phyloP scores from a whole-genome alignment of 2,113 vertebrate genomes.

The Heliornis fulica region DNA sequence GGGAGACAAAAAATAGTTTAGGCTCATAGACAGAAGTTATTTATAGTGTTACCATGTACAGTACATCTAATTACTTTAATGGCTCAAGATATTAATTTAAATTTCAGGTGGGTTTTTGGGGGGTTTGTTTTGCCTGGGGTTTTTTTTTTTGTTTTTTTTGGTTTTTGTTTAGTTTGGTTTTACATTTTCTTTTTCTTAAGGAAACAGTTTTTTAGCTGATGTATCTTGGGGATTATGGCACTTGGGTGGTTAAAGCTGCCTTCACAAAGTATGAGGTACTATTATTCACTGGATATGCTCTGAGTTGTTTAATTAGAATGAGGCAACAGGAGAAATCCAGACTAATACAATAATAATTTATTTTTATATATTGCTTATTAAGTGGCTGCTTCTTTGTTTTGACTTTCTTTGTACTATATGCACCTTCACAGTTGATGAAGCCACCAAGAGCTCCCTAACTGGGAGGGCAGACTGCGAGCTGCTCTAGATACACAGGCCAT shows the following conservation, averaged over 20 bases:
- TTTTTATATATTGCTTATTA: not conserved
- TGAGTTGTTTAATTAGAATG: not conserved
- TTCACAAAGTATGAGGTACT: not conserved
- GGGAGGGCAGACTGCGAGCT: not conserved
- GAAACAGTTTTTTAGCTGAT: not conserved
- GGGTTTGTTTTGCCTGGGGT: no score
- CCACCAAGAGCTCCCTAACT: not conserved
- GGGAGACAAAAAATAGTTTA: not conserved
- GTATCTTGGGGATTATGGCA: not conserved
- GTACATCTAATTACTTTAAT: not conserved
- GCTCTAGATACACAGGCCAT: not conserved
- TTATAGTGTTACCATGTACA: not conserved
- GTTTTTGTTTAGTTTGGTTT: not conserved
- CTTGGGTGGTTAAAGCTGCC: not conserved
- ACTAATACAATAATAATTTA: not conserved
- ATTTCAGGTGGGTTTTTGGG: not conserved
- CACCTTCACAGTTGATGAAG: not conserved
- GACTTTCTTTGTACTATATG: not conserved
- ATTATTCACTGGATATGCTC: not conserved
- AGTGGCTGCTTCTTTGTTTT: not conserved
- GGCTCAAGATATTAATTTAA: not conserved
- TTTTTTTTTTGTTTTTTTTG: not conserved
- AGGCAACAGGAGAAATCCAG: not conserved
- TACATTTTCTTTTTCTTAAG: not conserved
- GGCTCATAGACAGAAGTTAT: not conserved